phyloP scores from a whole-genome alignment of 2,113 vertebrate species.

The Bujurquina vittata region DNA sequence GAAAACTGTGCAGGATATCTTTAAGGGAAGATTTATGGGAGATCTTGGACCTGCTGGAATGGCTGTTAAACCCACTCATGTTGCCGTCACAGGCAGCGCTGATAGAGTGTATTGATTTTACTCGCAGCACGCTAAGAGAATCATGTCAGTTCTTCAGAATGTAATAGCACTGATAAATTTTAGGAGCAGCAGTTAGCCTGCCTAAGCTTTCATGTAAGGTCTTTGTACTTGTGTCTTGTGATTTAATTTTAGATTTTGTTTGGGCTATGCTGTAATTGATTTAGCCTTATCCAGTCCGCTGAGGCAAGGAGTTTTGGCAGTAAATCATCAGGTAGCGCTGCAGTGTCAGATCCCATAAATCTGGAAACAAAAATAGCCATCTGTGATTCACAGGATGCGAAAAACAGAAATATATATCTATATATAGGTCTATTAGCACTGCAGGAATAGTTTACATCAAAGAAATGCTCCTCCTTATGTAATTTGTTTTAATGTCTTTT shows the following conservation, averaged over 20 bases:
- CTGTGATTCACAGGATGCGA: neutral
- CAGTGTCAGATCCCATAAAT: slow-evolving; percentile 17
- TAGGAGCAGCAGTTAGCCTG: neutral
- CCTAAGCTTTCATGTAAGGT: slow-evolving; percentile 9
- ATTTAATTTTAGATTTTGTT: slow-evolving; percentile 20
- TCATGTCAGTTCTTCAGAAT: neutral
- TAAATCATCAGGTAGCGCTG: slow-evolving; percentile 28
- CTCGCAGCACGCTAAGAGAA: neutral
- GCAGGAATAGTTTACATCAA: neutral
- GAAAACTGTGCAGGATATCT: neutral
- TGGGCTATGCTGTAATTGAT: slow-evolving; percentile 22
- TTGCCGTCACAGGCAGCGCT: neutral
- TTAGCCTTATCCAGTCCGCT: slow-evolving; percentile 3
- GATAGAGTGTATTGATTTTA: slow-evolving; percentile 17
- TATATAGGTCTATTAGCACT: neutral
- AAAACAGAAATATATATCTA: neutral
- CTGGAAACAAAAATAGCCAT: neutral
- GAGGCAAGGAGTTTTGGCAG: neutral
- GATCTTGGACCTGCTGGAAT: neutral
- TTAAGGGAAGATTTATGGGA: neutral
- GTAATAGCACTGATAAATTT: neutral
- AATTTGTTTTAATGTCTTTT: slow-evolving; percentile 6
- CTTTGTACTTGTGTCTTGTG: slow-evolving; percentile 4
- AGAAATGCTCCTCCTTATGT: neutral
- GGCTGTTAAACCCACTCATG: neutral